Evolutionary conservation across 1,140 invertebrate species (phyloP).

Genomic region (Phthorimaea operculella): DNA sequence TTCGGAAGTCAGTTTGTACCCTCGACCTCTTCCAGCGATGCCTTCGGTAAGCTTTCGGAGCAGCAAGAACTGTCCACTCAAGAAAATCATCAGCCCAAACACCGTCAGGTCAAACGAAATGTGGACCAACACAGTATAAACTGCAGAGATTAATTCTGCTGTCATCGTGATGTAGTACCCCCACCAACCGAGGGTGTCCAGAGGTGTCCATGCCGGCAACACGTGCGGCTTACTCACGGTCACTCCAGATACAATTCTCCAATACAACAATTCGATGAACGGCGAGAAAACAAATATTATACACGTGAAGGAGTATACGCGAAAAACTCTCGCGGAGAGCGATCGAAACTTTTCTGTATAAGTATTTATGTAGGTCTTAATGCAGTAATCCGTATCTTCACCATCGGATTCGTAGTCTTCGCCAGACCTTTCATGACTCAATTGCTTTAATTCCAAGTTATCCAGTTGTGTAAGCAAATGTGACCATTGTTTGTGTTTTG

Average conservation of each 20-base stretch:
- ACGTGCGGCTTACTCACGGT: slow-evolving; percentile 28
- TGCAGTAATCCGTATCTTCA: slow-evolving; percentile 18
- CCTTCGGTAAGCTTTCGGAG: slow-evolving; percentile 30
- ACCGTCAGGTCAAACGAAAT: slow-evolving; percentile 36
- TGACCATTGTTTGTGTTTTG: slow-evolving; percentile 24
- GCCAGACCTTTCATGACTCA: slow-evolving; percentile 11
- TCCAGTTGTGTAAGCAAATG: slow-evolving; percentile 21
- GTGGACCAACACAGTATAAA: slow-evolving; percentile 42
- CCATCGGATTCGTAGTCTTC: slow-evolving; percentile 34
- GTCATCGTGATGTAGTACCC: slow-evolving; percentile 32
- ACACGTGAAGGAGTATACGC: slow-evolving; percentile 28
- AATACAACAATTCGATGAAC: slow-evolving; percentile 31
- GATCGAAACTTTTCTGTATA: too few species aligned
- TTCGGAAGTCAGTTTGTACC: slow-evolving; percentile 16
- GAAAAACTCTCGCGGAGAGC: too few species aligned
- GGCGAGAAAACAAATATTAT: slow-evolving; percentile 37
- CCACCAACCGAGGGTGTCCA: slow-evolving; percentile 20
- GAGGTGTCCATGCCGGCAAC: slow-evolving; percentile 36
- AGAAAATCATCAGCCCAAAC: slow-evolving; percentile 46
- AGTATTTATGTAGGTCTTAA: too few species aligned
- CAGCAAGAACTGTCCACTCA: slow-evolving; percentile 40
- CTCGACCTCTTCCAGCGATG: slow-evolving; percentile 32
- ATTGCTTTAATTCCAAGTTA: slow-evolving; percentile 28
- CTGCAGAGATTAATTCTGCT: slow-evolving; percentile 27
- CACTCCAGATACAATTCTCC: slow-evolving; percentile 14